These are phyloP conservation scores for Drosophila algonquin DNA, from an alignment of 2,888 invertebrate species.

Conservation along the genomic window DNA sequence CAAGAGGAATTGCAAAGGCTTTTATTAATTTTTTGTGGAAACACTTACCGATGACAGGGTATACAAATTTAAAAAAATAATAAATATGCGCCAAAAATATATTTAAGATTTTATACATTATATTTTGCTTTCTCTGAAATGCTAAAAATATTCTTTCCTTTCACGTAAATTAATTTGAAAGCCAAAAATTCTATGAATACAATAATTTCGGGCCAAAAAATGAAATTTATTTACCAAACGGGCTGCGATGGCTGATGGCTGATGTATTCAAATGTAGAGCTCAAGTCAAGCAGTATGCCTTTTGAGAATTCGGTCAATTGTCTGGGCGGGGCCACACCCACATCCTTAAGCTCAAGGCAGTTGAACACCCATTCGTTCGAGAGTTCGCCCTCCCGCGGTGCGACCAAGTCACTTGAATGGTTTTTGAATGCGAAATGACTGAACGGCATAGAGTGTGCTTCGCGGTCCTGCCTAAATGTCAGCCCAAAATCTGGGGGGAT, in stretches of 20 bases:
- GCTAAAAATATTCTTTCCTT: neutral
- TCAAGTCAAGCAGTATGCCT: slow-evolving; percentile 1
- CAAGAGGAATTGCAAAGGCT: no score
- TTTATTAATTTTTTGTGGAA: no score
- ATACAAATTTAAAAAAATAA: no score
- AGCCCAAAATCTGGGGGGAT: slow-evolving; percentile 30
- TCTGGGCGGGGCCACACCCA: slow-evolving; percentile 19
- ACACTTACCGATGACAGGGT: no score
- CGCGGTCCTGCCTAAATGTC: slow-evolving; percentile 60
- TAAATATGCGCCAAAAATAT: no score
- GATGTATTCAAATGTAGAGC: neutral
- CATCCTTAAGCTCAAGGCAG: neutral
- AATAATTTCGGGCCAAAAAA: slow-evolving; percentile 1
- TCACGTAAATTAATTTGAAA: neutral
- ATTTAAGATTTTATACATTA: no score
- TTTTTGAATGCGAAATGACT: slow-evolving; percentile 62
- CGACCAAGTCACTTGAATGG: slow-evolving; percentile 36
- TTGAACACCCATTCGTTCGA: neutral
- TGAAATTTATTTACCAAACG: neutral
- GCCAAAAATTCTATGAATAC: neutral
- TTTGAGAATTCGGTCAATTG: slow-evolving; percentile 35
- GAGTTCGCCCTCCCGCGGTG: slow-evolving; percentile 32
- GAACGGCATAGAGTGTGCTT: slow-evolving; percentile 31
- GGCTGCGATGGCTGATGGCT: neutral
- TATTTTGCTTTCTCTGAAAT: neutral